phyloP scores from a whole-genome alignment of 2,113 vertebrate genomes.

The Taurulus bubalis region DNA sequence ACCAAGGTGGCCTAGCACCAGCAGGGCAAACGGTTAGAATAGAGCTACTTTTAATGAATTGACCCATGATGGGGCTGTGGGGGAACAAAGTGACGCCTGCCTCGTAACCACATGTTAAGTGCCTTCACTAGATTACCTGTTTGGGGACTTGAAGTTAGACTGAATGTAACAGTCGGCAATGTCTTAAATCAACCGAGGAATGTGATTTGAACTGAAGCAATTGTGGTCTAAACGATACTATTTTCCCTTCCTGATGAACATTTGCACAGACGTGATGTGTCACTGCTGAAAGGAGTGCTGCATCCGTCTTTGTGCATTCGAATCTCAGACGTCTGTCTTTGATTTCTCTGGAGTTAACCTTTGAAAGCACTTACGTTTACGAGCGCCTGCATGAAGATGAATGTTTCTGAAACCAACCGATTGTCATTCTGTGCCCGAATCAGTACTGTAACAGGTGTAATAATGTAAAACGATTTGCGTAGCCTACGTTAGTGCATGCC shows the following conservation, averaged over 20 bases:
- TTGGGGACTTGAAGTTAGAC: slow-evolving; percentile 65
- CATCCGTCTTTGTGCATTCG: slow-evolving; percentile 21
- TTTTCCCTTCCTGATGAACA: slow-evolving; percentile 23
- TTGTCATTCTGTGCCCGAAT: slow-evolving; percentile 41
- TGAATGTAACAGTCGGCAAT: slow-evolving; percentile 41
- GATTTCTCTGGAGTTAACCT: slow-evolving; percentile 45
- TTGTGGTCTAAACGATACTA: slow-evolving; percentile 2
- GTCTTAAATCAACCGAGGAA: slow-evolving; percentile 48
- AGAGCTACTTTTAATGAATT: slow-evolving; percentile 42
- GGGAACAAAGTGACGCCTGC: slow-evolving; percentile 49
- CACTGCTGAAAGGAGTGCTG: slow-evolving; percentile 7
- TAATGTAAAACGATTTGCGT: slow-evolving; percentile 16
- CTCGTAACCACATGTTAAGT: slow-evolving; percentile 69
- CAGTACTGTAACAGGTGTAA: slow-evolving; percentile 51
- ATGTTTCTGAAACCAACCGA: slow-evolving; percentile 45
- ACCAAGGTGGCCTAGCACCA: slow-evolving; percentile 90
- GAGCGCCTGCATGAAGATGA: slow-evolving; percentile 58
- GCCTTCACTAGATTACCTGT: slow-evolving; percentile 80
- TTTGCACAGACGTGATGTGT: slow-evolving; percentile 32
- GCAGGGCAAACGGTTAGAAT: slow-evolving; percentile 31
- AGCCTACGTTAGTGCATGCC: slow-evolving; percentile 58
- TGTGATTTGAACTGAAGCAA: slow-evolving; percentile 55
- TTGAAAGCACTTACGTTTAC: slow-evolving; percentile 61
- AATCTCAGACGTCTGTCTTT: slow-evolving; percentile 33
- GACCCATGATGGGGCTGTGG: neutral